Base-by-base conservation (phyloP, 2,113 vertebrate genomes). In the Gasterosteus nipponicus region DNA sequence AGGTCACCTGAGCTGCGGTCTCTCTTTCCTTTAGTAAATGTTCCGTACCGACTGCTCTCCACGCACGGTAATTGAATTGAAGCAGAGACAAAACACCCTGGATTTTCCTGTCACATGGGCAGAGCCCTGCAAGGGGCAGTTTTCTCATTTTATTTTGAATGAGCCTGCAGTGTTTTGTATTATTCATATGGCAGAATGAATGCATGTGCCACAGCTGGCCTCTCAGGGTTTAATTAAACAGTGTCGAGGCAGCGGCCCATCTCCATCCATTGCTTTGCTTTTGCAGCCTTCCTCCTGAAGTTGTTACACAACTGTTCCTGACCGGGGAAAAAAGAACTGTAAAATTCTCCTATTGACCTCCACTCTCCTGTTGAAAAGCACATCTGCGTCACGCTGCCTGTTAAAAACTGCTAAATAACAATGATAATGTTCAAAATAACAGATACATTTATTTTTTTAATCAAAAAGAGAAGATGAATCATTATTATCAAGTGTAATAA, bases 151-250 rank as follows among this genome's bases (percentile, higher is more conserved):
- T 92, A 90, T 89, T 92, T 86, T 87, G 78, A 87, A 81, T 79
- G 83, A 85, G 88, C 81, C 87, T 82, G 86, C 89, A 88, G 90
- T 86, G 84, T 79, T 85, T 88, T 91, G 91, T 91, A 88, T 92
- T 90, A 92, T 92, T 92, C 89, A 92, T 92, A 80, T 41, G 60
- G 89, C 77, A 88, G 80, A 86, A 88, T 64, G 68, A 86, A 68
- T 82, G 83, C 89, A 89, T 82, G 89, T 90, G 91, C 91, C 89
- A 86, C 82, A 92, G 85, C 83, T 44, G 39, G 78, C 90, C 91
- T 92, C 91, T 60, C 66, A 85, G 87, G 91, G 85, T 91, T 91
- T 92, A 91, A 92, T 91, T 92, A 92, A 90, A 90, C 76, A 81
- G 81, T 84, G 86, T 85, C 6, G 58, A 87, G 80, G 89, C 85